These are phyloP conservation scores for Muschampia plurimacula DNA, from an alignment of 2,888 invertebrate species.

Conservation along the genomic window DNA sequence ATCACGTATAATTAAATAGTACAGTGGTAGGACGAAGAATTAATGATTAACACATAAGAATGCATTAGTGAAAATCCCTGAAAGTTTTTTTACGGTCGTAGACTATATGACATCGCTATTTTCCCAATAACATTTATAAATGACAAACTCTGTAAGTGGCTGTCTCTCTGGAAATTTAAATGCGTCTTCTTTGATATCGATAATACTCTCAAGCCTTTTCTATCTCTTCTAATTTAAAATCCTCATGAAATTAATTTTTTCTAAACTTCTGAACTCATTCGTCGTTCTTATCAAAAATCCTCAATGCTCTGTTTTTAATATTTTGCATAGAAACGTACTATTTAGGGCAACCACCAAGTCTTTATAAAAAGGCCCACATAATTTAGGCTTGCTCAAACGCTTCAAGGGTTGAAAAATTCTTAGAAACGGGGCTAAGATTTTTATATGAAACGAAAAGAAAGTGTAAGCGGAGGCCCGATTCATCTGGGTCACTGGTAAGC, in stretches of 20 bases:
- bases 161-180: too few relatives aligned
- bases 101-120: too few relatives aligned
- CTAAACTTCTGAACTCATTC: too few relatives aligned
- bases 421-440: slow-evolving; percentile 28
- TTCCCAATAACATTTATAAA: too few relatives aligned
- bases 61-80: too few relatives aligned
- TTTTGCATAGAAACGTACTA: slow-evolving; percentile 9
- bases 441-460: slow-evolving; percentile 25
- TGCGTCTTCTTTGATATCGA: too few relatives aligned
- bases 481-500: slow-evolving; percentile 21
- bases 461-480: slow-evolving; percentile 12
- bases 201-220: too few relatives aligned
- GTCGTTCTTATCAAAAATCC: neutral
- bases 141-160: too few relatives aligned
- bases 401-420: slow-evolving; percentile 23
- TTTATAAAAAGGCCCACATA: slow-evolving; percentile 24
- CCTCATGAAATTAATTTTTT: neutral
- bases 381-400: slow-evolving; percentile 22
- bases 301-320: neutral
- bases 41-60: too few relatives aligned
- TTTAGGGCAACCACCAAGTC: slow-evolving; percentile 15
- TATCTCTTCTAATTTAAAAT: neutral
- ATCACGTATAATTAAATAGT: too few relatives aligned
- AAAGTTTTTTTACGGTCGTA: too few relatives aligned
- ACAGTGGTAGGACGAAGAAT: too few relatives aligned